A percentile compares a stretch with the other conserved stretches of the same genome.
Evolutionary conservation across 2,888 invertebrate genomes (phyloP).

Genomic region (Trileptium ribeirensis): DNA sequence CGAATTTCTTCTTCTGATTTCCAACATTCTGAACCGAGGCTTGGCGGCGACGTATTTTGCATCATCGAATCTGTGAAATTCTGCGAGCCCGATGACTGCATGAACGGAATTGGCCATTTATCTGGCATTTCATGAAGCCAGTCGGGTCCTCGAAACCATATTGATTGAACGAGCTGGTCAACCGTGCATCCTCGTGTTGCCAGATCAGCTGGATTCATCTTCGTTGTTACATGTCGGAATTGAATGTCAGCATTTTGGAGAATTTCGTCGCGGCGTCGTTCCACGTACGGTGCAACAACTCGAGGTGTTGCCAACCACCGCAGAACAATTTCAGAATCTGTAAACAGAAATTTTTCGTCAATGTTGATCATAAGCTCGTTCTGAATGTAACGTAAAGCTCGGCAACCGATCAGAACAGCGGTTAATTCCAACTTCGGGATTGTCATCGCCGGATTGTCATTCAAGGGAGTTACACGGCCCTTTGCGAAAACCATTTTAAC

Average conservation of each 20-base stretch:
- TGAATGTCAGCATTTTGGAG: neutral
- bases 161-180: too few species aligned
- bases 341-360: neutral
- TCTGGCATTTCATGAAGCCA: too few species aligned
- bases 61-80: too few species aligned
- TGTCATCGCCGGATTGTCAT: neutral
- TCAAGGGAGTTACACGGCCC: neutral
- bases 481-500: neutral
- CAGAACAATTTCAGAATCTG: neutral
- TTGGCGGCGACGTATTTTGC: too few species aligned
- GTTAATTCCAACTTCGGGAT: neutral
- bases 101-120: too few species aligned
- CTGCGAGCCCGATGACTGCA: too few species aligned
- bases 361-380: neutral
- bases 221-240: neutral
- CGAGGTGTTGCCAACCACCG: neutral
- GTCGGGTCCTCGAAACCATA: too few species aligned
- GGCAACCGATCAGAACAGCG: neutral
- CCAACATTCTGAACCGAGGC: too few species aligned
- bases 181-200: too few species aligned
- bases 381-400: neutral
- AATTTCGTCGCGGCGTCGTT: neutral
- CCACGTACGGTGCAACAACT: neutral
- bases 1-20: too few species aligned
- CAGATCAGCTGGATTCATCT: too few species aligned